Conservation (phyloP, 1,140 invertebrate species). For the Brachionus plicatilis region DNA sequence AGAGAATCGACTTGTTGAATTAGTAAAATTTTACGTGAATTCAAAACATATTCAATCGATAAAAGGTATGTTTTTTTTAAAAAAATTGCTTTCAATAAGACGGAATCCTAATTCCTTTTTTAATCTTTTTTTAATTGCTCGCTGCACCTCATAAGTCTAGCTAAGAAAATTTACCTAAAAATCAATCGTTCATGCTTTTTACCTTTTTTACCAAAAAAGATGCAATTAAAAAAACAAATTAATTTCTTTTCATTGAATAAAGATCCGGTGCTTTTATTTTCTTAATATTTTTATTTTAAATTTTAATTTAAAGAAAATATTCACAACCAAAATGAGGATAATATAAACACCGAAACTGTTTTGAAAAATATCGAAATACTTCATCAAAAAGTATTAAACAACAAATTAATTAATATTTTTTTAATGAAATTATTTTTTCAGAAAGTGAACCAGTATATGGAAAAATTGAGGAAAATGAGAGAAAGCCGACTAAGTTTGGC, state of each 20-base stretch:
- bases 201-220: background rate
- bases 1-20: background rate
- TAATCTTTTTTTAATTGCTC: constrained; percentile 26
- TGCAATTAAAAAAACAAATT: background rate
- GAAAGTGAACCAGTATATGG: constrained; percentile 49
- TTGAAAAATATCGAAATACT: background rate
- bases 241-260: background rate
- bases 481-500: constrained; percentile 47
- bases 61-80: constrained; percentile 1
- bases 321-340: background rate
- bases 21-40: constrained; percentile 2
- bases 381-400: background rate
- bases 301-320: constrained; percentile 23
- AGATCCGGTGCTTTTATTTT: background rate
- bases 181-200: constrained; percentile 3
- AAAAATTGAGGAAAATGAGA: constrained; percentile 50
- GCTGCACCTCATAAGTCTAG: background rate
- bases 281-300: background rate
- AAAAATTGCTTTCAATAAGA: background rate
- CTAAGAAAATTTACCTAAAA: constrained; percentile 4
- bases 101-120: background rate
- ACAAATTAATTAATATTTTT: background rate
- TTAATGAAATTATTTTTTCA: constrained; percentile 42
- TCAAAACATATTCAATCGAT: background rate
- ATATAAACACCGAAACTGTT: background rate